phyloP scores from a whole-genome alignment of 2,888 invertebrate species.

The Campopleginae sp. region DNA sequence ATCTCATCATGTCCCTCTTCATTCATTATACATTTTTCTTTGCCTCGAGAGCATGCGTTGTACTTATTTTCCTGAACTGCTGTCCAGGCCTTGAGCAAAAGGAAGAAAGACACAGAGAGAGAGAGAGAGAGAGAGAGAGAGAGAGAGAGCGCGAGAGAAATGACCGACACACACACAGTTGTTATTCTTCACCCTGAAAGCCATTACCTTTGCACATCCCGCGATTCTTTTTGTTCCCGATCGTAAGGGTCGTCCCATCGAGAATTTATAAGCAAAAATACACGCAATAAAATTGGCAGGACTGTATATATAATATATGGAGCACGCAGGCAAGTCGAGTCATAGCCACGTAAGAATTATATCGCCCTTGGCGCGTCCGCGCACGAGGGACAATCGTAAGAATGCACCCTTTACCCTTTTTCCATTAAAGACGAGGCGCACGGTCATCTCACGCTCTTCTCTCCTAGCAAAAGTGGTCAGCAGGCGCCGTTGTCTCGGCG shows the following conservation, averaged over 20 bases:
- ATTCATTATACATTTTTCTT: constrained; percentile 60
- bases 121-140: constrained; percentile 16
- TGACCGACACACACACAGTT: constrained; percentile 45
- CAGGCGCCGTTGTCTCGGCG: constrained; percentile 51
- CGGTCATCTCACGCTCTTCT: constrained; percentile 33
- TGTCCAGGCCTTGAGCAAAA: constrained; percentile 40
- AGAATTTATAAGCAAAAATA: constrained; percentile 83
- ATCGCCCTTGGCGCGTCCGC: constrained; percentile 59
- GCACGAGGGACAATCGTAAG: constrained; percentile 44
- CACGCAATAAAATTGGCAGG: constrained; percentile 79
- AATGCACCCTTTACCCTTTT: constrained; percentile 19
- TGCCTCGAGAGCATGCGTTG: constrained; percentile 41
- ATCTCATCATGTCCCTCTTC: constrained; percentile 64
- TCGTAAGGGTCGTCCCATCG: constrained; percentile 70
- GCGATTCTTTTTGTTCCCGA: constrained; percentile 38
- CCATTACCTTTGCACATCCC: constrained; percentile 34
- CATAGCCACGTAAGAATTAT: constrained; percentile 45
- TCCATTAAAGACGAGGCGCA: background rate
- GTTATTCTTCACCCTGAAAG: constrained; percentile 39
- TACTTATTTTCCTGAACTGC: constrained; percentile 36
- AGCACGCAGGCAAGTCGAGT: constrained; percentile 54
- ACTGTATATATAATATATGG: constrained; percentile 42
- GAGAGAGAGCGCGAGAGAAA: constrained; percentile 15
- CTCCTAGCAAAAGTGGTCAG: constrained; percentile 38
- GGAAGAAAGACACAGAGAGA: background rate